These are phyloP conservation scores for Notechis scutatus DNA, from an alignment of 2,113 vertebrate genomes.

Conservation along the genomic window DNA sequence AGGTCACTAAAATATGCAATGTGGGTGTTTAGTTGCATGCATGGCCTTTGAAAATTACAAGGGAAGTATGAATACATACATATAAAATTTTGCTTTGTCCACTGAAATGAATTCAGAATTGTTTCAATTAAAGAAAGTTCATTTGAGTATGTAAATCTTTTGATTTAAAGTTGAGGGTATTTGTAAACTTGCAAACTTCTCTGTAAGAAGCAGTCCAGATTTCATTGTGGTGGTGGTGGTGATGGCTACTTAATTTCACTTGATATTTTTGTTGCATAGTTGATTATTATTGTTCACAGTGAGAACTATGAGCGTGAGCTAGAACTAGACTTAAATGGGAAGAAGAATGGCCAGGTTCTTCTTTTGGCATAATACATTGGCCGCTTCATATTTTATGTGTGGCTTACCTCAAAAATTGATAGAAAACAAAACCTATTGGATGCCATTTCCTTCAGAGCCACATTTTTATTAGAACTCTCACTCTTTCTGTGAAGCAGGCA, in stretches of 20 bases:
- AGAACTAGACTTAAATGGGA: not conserved
- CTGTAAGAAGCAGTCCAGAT: not conserved
- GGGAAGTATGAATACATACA: not conserved
- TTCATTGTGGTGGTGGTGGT: not conserved
- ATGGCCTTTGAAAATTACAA: not conserved
- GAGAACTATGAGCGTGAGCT: not conserved
- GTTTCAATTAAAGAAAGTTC: not conserved
- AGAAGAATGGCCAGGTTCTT: not conserved
- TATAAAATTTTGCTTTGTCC: not conserved
- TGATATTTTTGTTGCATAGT: not conserved
- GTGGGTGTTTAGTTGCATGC: not conserved
- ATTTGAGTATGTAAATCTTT: not conserved
- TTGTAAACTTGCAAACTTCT: not conserved
- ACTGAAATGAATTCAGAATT: not conserved
- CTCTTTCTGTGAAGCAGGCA: not conserved
- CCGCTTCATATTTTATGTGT: not conserved
- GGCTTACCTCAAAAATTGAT: conserved; percentile 1
- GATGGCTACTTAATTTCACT: not conserved
- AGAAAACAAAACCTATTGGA: not conserved
- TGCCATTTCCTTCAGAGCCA: not conserved
- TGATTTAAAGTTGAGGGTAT: not conserved
- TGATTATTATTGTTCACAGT: not conserved
- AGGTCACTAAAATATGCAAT: not conserved
- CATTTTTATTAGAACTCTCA: conserved; percentile 27
- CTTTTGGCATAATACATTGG: not conserved